Conservation (phyloP, 2,113 vertebrate genomes). For the Morone chrysops region DNA sequence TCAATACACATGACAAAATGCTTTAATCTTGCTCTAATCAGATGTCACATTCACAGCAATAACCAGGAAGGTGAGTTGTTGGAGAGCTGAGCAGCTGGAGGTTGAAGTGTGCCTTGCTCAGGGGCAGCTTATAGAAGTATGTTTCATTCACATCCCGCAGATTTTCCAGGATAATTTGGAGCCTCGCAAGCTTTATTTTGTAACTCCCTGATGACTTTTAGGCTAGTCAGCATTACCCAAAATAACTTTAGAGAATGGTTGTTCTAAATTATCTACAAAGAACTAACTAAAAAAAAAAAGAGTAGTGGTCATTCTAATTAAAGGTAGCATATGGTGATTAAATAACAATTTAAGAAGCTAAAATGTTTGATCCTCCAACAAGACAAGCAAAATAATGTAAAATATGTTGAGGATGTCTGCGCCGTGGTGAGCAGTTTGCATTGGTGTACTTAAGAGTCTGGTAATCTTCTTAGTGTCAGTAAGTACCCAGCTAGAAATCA, state of each 20-base stretch:
- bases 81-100: slow-evolving; percentile 9
- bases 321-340: slow-evolving; percentile 19
- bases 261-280: slow-evolving; percentile 30
- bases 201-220: slow-evolving; percentile 37
- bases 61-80: slow-evolving; percentile 43
- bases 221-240: slow-evolving; percentile 33
- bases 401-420: slow-evolving; percentile 63
- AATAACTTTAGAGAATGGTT: slow-evolving; percentile 31
- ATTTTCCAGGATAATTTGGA: slow-evolving; percentile 23
- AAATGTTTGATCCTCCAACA: slow-evolving; percentile 42
- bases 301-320: slow-evolving; percentile 31
- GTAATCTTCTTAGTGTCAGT: slow-evolving; percentile 91
- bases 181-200: slow-evolving; percentile 11
- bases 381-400: slow-evolving; percentile 40
- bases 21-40: slow-evolving; percentile 62
- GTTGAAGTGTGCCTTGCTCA: slow-evolving; percentile 35
- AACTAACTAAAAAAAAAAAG: neutral
- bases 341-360: slow-evolving; percentile 27
- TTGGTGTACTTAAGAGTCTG: slow-evolving; percentile 84
- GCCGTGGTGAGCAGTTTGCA: slow-evolving; percentile 75
- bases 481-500: slow-evolving; percentile 84
- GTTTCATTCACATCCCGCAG: slow-evolving; percentile 22
- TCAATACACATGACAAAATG: slow-evolving; percentile 44
- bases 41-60: slow-evolving; percentile 55
- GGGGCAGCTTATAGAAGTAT: slow-evolving; percentile 4